phyloP scores from a whole-genome alignment of 2,113 vertebrate species.

The Oplegnathus fasciatus region DNA sequence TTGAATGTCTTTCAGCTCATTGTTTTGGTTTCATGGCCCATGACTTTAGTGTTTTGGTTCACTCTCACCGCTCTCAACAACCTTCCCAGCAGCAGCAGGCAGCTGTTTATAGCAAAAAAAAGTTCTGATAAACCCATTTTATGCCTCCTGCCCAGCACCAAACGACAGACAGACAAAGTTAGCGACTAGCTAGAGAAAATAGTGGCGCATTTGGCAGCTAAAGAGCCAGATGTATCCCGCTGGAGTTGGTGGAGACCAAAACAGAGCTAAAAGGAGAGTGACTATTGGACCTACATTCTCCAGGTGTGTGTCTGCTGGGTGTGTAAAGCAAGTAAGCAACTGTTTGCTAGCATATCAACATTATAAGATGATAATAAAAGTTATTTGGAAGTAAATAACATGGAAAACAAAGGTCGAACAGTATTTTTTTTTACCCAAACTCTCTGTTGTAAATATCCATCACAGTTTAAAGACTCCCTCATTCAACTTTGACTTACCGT shows the following conservation, averaged over 20 bases:
- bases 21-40: background rate
- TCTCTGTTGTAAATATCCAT: background rate
- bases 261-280: background rate
- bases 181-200: background rate
- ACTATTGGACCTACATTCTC: background rate
- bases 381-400: background rate
- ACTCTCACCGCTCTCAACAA: background rate
- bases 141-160: background rate
- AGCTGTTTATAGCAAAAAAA: background rate
- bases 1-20: background rate
- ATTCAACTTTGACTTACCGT: background rate
- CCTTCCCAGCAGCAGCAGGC: background rate
- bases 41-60: background rate
- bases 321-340: background rate
- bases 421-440: background rate
- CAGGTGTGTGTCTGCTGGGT: background rate
- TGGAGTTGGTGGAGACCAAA: constrained; percentile 3
- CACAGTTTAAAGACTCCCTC: background rate
- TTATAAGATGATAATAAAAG: background rate
- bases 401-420: background rate
- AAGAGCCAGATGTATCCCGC: background rate
- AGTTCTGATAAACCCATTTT: background rate
- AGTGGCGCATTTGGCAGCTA: background rate
- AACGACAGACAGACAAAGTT: background rate
- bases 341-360: background rate